These are phyloP conservation scores for Pseudomugil gertrudae DNA, from an alignment of 2,797 vertebrate species.

Conservation along the genomic window DNA sequence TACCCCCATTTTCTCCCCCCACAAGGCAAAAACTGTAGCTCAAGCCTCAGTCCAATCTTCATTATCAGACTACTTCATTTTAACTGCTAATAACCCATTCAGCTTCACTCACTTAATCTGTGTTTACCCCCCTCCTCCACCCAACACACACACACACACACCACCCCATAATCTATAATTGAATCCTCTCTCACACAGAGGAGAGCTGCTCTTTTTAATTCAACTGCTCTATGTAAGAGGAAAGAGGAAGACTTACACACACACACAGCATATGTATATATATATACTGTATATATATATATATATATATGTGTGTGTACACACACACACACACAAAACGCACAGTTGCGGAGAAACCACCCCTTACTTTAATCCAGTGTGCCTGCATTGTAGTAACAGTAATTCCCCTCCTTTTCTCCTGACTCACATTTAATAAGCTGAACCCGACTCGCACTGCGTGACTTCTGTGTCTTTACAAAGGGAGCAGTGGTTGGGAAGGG, in stretches of 20 bases:
- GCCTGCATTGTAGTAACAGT: constrained; percentile 46
- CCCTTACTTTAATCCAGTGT: constrained; percentile 28
- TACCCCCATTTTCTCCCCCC: background rate
- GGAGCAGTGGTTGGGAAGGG: background rate
- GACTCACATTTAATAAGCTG: constrained; percentile 63
- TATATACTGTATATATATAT: no score
- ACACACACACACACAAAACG: constrained; percentile 6
- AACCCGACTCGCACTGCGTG: constrained; percentile 27
- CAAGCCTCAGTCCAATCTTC: constrained; percentile 63
- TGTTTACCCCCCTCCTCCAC: constrained; percentile 38
- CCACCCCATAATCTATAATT: constrained; percentile 80
- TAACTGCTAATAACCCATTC: constrained; percentile 76
- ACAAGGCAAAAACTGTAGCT: constrained; percentile 31
- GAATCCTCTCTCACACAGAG: constrained; percentile 74
- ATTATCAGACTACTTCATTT: constrained; percentile 70
- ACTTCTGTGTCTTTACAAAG: constrained; percentile 45
- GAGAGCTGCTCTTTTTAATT: constrained; percentile 45
- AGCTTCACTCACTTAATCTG: constrained; percentile 66
- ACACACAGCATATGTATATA: no score
- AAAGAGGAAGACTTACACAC: no score
- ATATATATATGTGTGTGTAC: no score
- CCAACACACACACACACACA: constrained; percentile 6
- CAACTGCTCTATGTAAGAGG: constrained; percentile 31
- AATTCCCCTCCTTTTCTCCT: constrained; percentile 53
- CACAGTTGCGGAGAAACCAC: constrained; percentile 10